A percentile compares a stretch with the other conserved stretches of the same genome.
Conservation (phyloP, 2,888 invertebrate genomes). For the Metallyticus violacea region DNA sequence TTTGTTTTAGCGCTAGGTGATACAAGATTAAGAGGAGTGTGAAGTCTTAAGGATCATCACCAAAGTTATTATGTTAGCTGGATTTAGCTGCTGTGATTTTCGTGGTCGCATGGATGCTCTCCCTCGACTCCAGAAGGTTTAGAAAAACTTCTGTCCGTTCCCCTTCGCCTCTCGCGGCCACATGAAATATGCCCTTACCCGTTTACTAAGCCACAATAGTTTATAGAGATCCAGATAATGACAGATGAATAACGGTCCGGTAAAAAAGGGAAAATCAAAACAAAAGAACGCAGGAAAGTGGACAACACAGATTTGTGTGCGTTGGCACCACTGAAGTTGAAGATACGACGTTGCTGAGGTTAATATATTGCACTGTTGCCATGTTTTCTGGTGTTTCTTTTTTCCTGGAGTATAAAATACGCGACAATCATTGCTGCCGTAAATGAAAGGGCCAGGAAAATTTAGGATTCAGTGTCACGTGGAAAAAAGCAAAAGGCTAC, state of each 20-base stretch:
- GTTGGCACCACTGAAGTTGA: background rate
- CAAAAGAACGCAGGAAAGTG: background rate
- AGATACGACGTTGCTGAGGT: background rate
- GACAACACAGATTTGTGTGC: conserved; percentile 8
- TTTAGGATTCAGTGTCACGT: background rate
- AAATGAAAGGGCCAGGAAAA: background rate
- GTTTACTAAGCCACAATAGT: conserved; percentile 4
- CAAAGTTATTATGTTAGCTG: background rate
- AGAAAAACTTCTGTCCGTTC: background rate
- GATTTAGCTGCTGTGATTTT: background rate
- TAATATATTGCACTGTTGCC: background rate
- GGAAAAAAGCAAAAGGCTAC: background rate
- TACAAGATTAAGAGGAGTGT: too few relatives aligned
- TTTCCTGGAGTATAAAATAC: background rate
- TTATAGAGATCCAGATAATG: conserved; percentile 17
- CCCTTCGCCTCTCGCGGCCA: background rate
- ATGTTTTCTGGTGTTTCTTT: background rate
- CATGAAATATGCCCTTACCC: background rate
- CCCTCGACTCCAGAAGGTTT: background rate
- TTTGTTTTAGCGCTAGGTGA: too few relatives aligned
- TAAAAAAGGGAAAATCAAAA: background rate
- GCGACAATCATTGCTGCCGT: background rate
- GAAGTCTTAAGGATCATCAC: too few relatives aligned
- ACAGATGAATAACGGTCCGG: background rate
- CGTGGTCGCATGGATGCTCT: background rate